A percentile compares a stretch with the other conserved stretches of the same genome.
Conservation (phyloP, 2,113 vertebrate genomes). For the Cebus imitator region DNA sequence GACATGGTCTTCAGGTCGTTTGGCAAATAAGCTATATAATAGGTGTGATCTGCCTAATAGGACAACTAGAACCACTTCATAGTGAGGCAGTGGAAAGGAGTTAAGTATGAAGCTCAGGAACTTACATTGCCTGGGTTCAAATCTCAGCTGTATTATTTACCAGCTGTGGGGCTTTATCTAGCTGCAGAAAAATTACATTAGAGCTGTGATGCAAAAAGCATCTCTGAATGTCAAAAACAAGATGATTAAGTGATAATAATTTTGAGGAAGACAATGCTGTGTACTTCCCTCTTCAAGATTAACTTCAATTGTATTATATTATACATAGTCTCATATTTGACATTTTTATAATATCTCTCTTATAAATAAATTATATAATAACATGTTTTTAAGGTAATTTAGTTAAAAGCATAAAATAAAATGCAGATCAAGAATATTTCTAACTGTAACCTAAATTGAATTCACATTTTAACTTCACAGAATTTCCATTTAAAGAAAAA, state of each 20-base stretch:
- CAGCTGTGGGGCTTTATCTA: background rate
- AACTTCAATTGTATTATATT: background rate
- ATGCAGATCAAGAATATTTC: constrained; percentile 18
- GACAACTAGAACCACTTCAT: background rate
- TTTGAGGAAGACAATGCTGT: background rate
- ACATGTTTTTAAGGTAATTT: background rate
- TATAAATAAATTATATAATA: background rate
- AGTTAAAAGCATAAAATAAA: background rate
- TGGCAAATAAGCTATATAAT: background rate
- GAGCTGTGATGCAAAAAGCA: background rate
- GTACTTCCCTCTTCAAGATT: background rate
- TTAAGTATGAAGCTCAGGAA: background rate
- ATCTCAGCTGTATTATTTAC: background rate
- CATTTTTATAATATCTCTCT: background rate
- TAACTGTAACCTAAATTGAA: background rate
- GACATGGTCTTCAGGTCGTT: background rate
- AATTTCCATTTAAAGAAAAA: constrained; percentile 7
- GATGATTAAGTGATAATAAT: background rate
- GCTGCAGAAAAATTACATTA: background rate
- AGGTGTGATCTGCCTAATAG: background rate
- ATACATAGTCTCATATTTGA: background rate
- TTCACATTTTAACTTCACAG: constrained; percentile 8
- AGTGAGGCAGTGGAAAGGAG: background rate
- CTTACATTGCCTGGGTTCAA: background rate
- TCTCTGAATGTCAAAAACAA: background rate